These are phyloP conservation scores for Mormyrus proboscirostris DNA, from an alignment of 2,797 vertebrate species.

Conservation along the genomic window DNA sequence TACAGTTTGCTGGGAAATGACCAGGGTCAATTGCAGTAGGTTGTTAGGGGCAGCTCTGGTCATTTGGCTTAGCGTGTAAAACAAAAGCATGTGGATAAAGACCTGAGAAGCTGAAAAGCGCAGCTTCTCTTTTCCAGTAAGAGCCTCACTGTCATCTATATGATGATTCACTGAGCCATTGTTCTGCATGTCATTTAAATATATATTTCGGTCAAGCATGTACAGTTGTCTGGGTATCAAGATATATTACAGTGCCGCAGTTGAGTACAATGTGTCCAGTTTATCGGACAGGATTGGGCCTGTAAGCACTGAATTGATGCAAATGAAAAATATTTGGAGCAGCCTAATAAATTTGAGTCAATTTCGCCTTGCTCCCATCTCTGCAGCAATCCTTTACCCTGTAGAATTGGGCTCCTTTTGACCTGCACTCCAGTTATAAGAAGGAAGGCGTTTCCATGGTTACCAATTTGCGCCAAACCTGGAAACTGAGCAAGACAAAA, in stretches of 20 bases:
- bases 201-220: background rate
- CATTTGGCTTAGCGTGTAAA: background rate
- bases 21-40: background rate
- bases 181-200: constrained; percentile 10
- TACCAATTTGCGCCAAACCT: constrained; percentile 53
- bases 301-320: background rate
- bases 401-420: constrained; percentile 41
- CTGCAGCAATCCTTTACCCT: constrained; percentile 20
- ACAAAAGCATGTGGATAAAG: background rate
- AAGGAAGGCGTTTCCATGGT: constrained; percentile 58
- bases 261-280: background rate
- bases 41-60: background rate
- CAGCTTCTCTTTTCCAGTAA: background rate
- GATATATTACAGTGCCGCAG: background rate
- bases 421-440: constrained; percentile 48
- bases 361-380: background rate
- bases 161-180: background rate
- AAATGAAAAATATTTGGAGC: background rate
- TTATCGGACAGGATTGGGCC: background rate
- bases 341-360: background rate
- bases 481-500: constrained; percentile 18
- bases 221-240: background rate
- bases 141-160: background rate
- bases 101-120: background rate
- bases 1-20: background rate